Evolutionary conservation across 2,888 invertebrate genomes (phyloP), one percentile per base, ranked within the genome.

Genomic region (Drosophila percnosoma): DNA sequence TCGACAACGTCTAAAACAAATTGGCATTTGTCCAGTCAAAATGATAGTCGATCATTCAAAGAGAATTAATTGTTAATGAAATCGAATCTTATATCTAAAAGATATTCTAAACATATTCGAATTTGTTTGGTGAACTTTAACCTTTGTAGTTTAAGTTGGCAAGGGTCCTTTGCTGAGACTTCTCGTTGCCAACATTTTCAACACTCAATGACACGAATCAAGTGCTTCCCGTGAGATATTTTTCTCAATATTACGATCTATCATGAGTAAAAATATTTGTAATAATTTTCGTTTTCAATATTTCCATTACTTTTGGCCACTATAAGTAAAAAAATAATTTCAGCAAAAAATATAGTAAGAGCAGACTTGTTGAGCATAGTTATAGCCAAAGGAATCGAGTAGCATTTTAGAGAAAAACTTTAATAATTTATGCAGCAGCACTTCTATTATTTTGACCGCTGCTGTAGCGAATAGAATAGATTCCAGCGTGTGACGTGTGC

Each of bases 401-500:
- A 34, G 13, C 4, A 15, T 15, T 15, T 38, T 10, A n/a, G 18
- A 38, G 10, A 2, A 18, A 36, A 36, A 15, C 36, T 15, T 15
- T 6, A 2, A 18, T 7, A 36, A 18, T 38, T 18, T 2, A 38
- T 18, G 4, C 3, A 18, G 45, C 15, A 24, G 15, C 21, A 13
- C 13, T 45, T 45, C 24, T 45, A 45, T 45, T 45, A 45, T 45
- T 45, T 15, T 15, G 15, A 15, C 24, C 45, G 4, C 24, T 24
- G 45, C 24, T 45, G 45, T 45, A 8, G 4, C 24, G 15, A 13
- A 31, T 7, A 67, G 21, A 68, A 29, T 33, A 11, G 33, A 33
- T 53, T 48, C 45, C 59, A 69, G 53, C 18, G 10, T 61, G 31
- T 68, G 57, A 67, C 57, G 68, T 57, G 57, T 24, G 40, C 51